A percentile compares a stretch with the other conserved stretches of the same genome.
Conservation (phyloP, 1,140 invertebrate species). For the Musca vetustissima region DNA sequence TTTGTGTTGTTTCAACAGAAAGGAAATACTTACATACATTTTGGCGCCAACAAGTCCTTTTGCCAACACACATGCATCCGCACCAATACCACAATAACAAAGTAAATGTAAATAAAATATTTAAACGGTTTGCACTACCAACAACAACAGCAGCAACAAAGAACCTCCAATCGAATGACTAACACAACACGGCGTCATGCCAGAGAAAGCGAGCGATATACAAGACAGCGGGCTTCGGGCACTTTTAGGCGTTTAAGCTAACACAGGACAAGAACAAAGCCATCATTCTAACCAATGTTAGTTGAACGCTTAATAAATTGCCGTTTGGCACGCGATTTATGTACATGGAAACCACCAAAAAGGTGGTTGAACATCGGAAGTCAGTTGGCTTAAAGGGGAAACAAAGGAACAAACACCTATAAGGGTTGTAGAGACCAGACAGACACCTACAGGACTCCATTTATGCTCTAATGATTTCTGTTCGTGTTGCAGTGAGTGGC, state of each 20-base stretch:
- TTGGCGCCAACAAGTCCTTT: constrained; percentile 22
- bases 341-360: not conserved
- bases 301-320: constrained; percentile 1
- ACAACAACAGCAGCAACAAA: not conserved
- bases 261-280: too few species aligned
- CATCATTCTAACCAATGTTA: not conserved
- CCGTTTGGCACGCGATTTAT: constrained; percentile 6
- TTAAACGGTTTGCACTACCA: not conserved
- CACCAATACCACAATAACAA: constrained; percentile 3
- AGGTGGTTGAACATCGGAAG: too few species aligned
- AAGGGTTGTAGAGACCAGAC: too few species aligned
- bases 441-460: too few species aligned
- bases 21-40: constrained; percentile 6
- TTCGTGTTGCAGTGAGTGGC: too few species aligned
- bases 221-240: not conserved
- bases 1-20: not conserved
- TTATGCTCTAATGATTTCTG: too few species aligned
- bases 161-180: not conserved
- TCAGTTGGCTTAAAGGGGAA: too few species aligned
- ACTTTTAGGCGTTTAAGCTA: not conserved
- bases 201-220: not conserved
- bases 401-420: too few species aligned
- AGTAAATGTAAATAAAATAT: constrained; percentile 5
- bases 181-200: too few species aligned
- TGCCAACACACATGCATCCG: not conserved